Evolutionary conservation across 2,797 vertebrate genomes (phyloP).

Genomic region (Rhinoraja longicauda): DNA sequence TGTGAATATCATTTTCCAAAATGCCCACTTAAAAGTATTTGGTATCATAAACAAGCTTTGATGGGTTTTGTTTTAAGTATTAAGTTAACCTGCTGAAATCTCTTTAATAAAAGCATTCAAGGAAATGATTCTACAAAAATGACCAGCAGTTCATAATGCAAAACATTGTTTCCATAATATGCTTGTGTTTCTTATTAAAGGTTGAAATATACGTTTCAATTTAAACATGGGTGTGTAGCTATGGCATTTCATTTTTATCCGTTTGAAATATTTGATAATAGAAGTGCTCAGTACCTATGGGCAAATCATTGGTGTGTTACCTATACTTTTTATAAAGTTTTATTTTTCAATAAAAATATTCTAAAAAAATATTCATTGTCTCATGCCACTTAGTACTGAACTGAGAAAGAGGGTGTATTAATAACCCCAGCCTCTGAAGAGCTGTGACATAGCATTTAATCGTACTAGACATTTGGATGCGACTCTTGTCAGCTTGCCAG

Average conservation of each 20-base stretch:
- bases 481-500: conserved; percentile 43
- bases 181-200: neutral
- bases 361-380: neutral
- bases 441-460: conserved; percentile 46
- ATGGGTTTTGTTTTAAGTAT: neutral
- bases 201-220: neutral
- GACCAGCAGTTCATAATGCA: neutral
- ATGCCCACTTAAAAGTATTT: neutral
- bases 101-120: neutral
- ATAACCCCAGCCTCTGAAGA: conserved; percentile 39
- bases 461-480: conserved; percentile 41
- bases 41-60: neutral
- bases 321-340: neutral
- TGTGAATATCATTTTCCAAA: neutral
- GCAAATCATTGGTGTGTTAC: neutral
- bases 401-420: conserved; percentile 1
- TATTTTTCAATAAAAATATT: too few species aligned
- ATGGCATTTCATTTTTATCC: neutral
- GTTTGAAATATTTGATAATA: neutral
- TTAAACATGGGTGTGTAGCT: neutral
- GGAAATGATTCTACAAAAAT: neutral
- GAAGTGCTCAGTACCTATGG: neutral
- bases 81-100: neutral
- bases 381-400: conserved; percentile 37
- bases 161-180: neutral